These are phyloP conservation scores for Solenodon paradoxus DNA, from an alignment of 2,113 vertebrate species.

Conservation along the genomic window DNA sequence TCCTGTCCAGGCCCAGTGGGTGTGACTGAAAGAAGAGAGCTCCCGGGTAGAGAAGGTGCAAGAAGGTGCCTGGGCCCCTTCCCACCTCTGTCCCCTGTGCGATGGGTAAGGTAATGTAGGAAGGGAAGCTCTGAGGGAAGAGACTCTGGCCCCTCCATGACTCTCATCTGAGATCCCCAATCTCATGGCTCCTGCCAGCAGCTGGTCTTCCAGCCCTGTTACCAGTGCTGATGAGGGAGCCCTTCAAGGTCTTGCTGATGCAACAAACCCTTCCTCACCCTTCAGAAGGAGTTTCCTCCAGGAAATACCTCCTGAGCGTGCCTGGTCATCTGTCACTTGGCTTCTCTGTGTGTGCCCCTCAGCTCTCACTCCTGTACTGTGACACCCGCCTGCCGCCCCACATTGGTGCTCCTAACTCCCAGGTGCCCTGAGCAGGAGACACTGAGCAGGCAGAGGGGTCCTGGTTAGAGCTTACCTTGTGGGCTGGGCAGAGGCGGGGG, in stretches of 20 bases:
- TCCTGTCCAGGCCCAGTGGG: not conserved
- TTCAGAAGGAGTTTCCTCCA: not conserved
- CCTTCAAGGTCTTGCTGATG: accelerated
- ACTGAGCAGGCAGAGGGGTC: not conserved
- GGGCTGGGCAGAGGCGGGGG: constrained; percentile 62
- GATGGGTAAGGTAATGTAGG: no score
- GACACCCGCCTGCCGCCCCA: not conserved
- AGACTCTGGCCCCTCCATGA: not conserved
- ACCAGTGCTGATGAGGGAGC: not conserved
- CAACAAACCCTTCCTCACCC: no score
- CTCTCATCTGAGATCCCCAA: accelerated
- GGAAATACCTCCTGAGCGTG: not conserved
- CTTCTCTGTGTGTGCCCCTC: not conserved
- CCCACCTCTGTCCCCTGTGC: no score
- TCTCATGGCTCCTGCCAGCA: no score
- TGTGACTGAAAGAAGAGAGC: not conserved
- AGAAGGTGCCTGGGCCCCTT: accelerated
- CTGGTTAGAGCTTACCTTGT: constrained; percentile 45
- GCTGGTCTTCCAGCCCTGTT: not conserved
- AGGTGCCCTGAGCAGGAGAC: accelerated
- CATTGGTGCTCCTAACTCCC: accelerated
- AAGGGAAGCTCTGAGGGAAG: not conserved
- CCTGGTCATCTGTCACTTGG: not conserved
- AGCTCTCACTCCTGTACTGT: not conserved
- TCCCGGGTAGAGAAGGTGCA: not conserved